Percentiles rank a stretch among this genome's conserved stretches.
Conservation (phyloP, 30 jellyfish, hydroid and myxozoan genomes). For the Nemopilema nomurai region DNA sequence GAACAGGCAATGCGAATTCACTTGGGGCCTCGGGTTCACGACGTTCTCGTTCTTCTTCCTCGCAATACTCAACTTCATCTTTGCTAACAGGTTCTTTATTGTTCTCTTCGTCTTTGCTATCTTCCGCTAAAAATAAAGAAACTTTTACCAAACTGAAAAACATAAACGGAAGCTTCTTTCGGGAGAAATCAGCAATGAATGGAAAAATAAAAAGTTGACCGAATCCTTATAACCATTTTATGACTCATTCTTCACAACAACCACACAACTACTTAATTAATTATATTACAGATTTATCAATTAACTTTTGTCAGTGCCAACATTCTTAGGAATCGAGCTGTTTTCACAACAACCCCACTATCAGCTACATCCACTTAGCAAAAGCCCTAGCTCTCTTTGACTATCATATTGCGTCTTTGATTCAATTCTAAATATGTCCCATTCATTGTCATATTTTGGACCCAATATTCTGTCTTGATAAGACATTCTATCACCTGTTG, state of each 20-base stretch:
- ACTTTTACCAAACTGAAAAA: too few species aligned
- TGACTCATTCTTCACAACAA: too few species aligned
- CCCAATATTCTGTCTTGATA: neutral
- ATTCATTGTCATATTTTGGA: neutral
- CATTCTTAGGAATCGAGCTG: too few species aligned
- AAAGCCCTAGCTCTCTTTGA: neutral
- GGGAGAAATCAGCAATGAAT: too few species aligned
- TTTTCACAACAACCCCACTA: too few species aligned
- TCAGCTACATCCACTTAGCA: neutral
- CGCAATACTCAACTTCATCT: neutral
- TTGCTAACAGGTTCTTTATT: neutral
- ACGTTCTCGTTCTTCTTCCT: neutral
- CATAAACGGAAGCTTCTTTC: too few species aligned
- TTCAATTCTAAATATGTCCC: neutral
- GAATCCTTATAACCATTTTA: too few species aligned
- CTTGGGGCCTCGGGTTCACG: neutral
- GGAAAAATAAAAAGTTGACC: too few species aligned
- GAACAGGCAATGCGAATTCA: too few species aligned
- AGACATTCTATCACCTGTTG: neutral
- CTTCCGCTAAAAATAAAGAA: neutral
- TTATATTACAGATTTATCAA: too few species aligned
- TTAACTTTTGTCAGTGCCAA: too few species aligned
- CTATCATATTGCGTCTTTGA: neutral
- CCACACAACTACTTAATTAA: too few species aligned
- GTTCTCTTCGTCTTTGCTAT: neutral